Evolutionary conservation across 2,113 vertebrate species (phyloP), one percentile per base, ranked within the genome.

Genomic region (Mastomys natalensis): DNA sequence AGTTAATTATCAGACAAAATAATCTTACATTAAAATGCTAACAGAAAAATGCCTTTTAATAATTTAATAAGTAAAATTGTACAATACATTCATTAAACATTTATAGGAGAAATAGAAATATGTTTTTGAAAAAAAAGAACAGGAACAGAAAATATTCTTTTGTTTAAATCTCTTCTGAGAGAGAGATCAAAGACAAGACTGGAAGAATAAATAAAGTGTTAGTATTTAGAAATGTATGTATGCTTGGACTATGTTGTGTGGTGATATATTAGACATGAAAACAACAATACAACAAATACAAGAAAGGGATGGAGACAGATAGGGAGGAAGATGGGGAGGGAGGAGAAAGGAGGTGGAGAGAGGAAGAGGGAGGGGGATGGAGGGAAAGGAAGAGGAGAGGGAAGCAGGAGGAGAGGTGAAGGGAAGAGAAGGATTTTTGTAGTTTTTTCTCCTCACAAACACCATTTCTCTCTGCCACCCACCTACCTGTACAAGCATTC

Each of bases 1-100:
- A 80, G 9, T 84, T 90, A 64, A 90, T 80, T 87, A 70, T 55
- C 64, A 96, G 66, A 85, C 40, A 93, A 95, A 89, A 86, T 81
- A 91, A 82, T 86, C 26, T 60, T 68, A 34, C 21, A 77, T 82
- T 92, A 92, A 94, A 7, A 92, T 77, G 11, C 60, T 89, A 95
- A 88, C 80, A 93, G 70, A 81, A 87, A 62, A 95, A 62, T 37
- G 78, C 0, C 8, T 5, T 93, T 90, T 64, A 94, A 89, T 90
- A 87, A 85, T 94, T 62, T 53, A 90, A n/a, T 73, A 90, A 91
- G 21, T 2, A 66, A 91, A 90, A 88, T 13, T 70, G 4, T 16
- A 62, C 7, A 90, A 68, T 0, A 4, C 51, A 45, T 62, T 87
- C 93, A 10, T 68, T 74, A 85, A 84, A 34, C 6, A 64, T 74